Evolutionary conservation across 2,888 invertebrate species (phyloP), one percentile per base, ranked within the genome.

Genomic region (Sturmia bella): DNA sequence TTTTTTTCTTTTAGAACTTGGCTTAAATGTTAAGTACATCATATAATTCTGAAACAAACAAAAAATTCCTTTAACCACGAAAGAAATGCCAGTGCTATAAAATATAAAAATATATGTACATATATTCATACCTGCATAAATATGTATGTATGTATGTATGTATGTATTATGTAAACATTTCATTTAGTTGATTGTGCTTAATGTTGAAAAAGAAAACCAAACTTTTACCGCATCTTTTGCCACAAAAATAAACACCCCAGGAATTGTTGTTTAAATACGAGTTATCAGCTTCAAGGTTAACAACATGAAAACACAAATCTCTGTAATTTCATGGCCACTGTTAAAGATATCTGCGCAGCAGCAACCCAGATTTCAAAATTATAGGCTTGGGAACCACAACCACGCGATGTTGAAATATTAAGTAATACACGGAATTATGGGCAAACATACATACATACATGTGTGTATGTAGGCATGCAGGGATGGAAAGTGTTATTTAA

Each of bases 231-330:
- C 15, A 41, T 11, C 17, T 17, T 43, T 59, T 27, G 41, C 9
- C 57, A 39, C 27, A 54, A 17, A 13, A 11, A 59, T 17, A 11
- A 37, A 27, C 17, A 24, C 39, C 17, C 27, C n/a, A n/a, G n/a
- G 32, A 15, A 5, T 24, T 27, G 27, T 15, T 43, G 50, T 74
- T 45, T 74, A 74, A 54, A 64, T 45, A 70, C 73, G 57, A 74
- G 69, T 66, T 70, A 59, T 48, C 66, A 24, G 37, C 57, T 72
- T 78, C 66, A 82, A 82, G 78, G 82, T 82, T 78, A 74, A 78
- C 77, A 66, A 59, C 77, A 63, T 19, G 59, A 52, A 32, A 50
- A 43, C 56, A 50, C 4, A 63, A 32, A 59, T 32, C 64, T 43
- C 17, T 32, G 48, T 52, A 39, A 52, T 43, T 24, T 52, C 56